These are phyloP conservation scores for Cavia porcellus DNA, from an alignment of 2,113 vertebrate genomes.

Conservation along the genomic window DNA sequence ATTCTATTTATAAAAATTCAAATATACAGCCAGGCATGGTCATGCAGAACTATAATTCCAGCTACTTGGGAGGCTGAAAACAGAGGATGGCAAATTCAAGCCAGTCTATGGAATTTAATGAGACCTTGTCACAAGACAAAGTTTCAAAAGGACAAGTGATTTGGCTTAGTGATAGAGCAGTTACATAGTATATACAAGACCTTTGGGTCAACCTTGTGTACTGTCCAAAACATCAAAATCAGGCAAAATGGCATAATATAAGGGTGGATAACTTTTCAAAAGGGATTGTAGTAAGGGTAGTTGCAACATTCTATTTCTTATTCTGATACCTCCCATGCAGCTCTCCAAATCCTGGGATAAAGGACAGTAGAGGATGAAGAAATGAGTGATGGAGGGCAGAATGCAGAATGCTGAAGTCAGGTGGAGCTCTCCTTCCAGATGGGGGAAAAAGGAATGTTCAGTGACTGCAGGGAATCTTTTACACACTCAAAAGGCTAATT, in stretches of 20 bases:
- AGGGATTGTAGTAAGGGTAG: neutral
- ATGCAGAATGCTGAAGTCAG: too few relatives aligned
- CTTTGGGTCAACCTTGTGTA: neutral
- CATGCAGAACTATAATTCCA: neutral
- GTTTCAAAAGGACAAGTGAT: neutral
- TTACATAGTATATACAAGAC: neutral
- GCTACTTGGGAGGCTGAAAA: neutral
- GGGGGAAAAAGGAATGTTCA: too few relatives aligned
- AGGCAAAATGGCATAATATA: neutral
- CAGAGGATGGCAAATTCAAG: neutral
- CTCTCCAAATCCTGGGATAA: too few relatives aligned
- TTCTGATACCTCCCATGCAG: neutral
- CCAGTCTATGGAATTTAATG: too few relatives aligned
- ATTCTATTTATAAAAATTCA: neutral
- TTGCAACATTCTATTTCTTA: neutral
- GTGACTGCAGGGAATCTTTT: too few relatives aligned
- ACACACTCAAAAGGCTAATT: too few relatives aligned
- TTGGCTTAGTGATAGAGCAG: neutral
- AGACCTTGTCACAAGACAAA: neutral
- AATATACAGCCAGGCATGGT: neutral
- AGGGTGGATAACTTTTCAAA: neutral
- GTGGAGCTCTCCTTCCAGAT: too few relatives aligned
- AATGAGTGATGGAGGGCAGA: too few relatives aligned
- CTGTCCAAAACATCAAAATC: neutral
- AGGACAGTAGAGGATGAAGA: too few relatives aligned